These are phyloP conservation scores for Artemia franciscana DNA, from an alignment of 1,140 invertebrate genomes.

Conservation along the genomic window DNA sequence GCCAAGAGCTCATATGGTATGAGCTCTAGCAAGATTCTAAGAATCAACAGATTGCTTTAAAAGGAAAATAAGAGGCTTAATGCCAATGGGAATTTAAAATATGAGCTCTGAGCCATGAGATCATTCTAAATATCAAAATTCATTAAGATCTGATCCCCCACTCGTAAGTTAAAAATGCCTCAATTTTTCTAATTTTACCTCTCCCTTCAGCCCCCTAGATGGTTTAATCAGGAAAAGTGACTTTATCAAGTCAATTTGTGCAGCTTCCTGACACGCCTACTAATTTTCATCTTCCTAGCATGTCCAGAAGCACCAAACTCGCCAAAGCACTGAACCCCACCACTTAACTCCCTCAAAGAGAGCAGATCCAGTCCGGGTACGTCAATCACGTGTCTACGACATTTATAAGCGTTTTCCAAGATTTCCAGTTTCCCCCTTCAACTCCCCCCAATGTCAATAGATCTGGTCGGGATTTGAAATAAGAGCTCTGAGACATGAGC, in stretches of 20 bases:
- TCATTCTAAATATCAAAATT: not conserved
- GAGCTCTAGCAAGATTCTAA: too few relatives aligned
- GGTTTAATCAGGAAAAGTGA: not conserved
- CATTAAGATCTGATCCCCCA: not conserved
- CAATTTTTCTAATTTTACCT: not conserved
- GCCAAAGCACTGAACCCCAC: not conserved
- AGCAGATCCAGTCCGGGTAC: not conserved
- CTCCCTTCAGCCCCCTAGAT: not conserved
- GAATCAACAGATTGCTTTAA: too few relatives aligned
- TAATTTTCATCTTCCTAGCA: not conserved
- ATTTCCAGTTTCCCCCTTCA: not conserved
- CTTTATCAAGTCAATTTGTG: not conserved
- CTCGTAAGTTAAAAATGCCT: not conserved
- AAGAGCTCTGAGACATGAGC: not conserved
- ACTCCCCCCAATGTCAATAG: not conserved
- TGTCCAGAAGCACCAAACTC: not conserved
- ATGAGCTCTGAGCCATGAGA: not conserved
- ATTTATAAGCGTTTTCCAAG: not conserved
- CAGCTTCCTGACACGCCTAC: not conserved
- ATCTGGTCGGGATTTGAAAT: not conserved
- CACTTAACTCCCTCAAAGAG: not conserved
- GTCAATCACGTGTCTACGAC: not conserved
- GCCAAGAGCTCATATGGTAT: too few relatives aligned
- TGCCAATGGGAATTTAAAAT: too few relatives aligned
- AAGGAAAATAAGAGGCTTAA: too few relatives aligned